Percentiles rank a stretch among this genome's conserved stretches.
phyloP scores from a whole-genome alignment of 2,888 invertebrate genomes.

The Nephrotoma appendiculata region DNA sequence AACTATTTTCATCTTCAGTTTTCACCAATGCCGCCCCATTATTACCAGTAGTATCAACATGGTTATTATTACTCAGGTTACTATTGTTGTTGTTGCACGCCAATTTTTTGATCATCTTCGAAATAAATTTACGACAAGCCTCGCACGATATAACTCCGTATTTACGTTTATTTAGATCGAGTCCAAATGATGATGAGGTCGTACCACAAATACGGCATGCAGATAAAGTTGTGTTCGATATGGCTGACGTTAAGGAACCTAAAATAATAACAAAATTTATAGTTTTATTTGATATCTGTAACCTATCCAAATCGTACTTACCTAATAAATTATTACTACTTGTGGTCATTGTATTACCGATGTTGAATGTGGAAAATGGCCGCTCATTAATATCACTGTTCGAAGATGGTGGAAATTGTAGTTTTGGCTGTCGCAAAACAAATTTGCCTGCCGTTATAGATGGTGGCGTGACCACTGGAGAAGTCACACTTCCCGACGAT shows the following conservation, averaged over 20 bases:
- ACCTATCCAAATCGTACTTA: not conserved
- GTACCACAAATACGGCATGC: slow-evolving; percentile 70
- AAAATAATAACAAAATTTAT: not conserved
- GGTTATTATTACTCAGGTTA: slow-evolving; percentile 15
- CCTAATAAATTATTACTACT: not conserved
- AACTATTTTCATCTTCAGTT: not conserved
- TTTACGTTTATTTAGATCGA: slow-evolving; percentile 49
- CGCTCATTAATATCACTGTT: slow-evolving; percentile 5
- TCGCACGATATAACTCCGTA: slow-evolving; percentile 76
- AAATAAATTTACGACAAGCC: slow-evolving; percentile 74
- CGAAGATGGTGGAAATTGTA: slow-evolving; percentile 19
- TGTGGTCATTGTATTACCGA: slow-evolving; percentile 4
- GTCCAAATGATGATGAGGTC: slow-evolving; percentile 22
- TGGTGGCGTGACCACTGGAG: not conserved
- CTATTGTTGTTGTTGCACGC: slow-evolving; percentile 34
- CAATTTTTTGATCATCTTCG: slow-evolving; percentile 56
- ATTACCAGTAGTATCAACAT: not conserved
- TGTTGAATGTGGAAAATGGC: slow-evolving; percentile 13
- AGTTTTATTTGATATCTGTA: not conserved
- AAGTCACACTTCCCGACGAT: not conserved
- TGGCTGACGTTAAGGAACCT: slow-evolving; percentile 28
- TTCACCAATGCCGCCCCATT: not conserved
- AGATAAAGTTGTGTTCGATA: slow-evolving; percentile 39
- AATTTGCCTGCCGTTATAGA: slow-evolving; percentile 15
- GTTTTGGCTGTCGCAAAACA: slow-evolving; percentile 26